Conservation (phyloP, 2,888 invertebrate species). For the Lysandra bellargus region DNA sequence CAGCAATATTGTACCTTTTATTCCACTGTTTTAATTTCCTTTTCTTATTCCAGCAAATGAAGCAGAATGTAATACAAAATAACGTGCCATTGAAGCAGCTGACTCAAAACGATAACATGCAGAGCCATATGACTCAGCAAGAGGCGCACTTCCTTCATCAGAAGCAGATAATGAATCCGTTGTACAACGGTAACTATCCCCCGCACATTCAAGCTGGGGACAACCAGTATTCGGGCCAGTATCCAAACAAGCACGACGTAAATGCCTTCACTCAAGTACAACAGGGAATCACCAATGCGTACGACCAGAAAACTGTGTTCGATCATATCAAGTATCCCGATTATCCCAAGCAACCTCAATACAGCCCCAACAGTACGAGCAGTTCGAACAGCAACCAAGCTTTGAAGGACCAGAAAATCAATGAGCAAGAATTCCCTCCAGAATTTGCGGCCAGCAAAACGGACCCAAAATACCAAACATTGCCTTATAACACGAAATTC, state of each 20-base stretch:
- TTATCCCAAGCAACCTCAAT: constrained; percentile 75
- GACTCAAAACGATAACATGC: constrained; percentile 74
- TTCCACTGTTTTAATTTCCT: constrained; percentile 29
- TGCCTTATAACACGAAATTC: constrained; percentile 94
- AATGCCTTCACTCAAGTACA: constrained; percentile 65
- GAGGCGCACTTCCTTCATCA: constrained; percentile 78
- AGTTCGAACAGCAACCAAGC: constrained; percentile 76
- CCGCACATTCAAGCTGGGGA: constrained; percentile 59
- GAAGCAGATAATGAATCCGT: constrained; percentile 76
- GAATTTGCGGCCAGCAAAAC: constrained; percentile 90
- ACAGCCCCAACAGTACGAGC: constrained; percentile 80
- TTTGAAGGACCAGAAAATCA: constrained; percentile 73
- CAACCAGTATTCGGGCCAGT: constrained; percentile 66
- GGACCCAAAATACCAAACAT: constrained; percentile 94
- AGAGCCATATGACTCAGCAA: constrained; percentile 70
- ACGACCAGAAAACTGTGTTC: constrained; percentile 69
- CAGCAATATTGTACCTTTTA: background rate
- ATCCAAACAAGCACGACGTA: constrained; percentile 67
- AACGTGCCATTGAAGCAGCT: constrained; percentile 78
- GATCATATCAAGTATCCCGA: constrained; percentile 75
- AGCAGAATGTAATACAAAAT: constrained; percentile 75
- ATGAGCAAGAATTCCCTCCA: constrained; percentile 80
- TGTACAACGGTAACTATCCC: constrained; percentile 68
- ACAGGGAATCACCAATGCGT: constrained; percentile 72
- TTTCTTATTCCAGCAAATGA: constrained; percentile 62